Evolutionary conservation across 2,888 invertebrate genomes (phyloP).

Genomic region (Drosophila flavopinicola): DNA sequence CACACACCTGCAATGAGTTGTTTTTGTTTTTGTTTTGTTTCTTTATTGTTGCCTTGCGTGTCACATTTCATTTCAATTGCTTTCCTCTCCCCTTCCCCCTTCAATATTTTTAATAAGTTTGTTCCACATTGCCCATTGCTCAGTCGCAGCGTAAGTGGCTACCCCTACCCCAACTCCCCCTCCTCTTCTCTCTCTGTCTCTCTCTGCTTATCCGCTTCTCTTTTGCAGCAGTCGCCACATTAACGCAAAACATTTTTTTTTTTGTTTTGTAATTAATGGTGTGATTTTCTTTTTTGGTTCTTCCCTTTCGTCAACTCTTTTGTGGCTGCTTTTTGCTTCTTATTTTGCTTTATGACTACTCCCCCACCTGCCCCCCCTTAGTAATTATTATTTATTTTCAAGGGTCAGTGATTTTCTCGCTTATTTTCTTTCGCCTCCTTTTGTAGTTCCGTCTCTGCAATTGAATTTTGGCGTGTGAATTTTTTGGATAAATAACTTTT

Average conservation of each 20-base stretch:
- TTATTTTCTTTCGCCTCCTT: slow-evolving; percentile 26
- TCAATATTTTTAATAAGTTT: slow-evolving; percentile 61
- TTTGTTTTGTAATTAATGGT: slow-evolving; percentile 49
- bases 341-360: slow-evolving; percentile 11
- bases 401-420: slow-evolving; percentile 63
- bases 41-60: slow-evolving; percentile 55
- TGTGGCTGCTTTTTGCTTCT: slow-evolving; percentile 35
- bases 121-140: slow-evolving; percentile 47
- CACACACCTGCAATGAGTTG: slow-evolving; percentile 27
- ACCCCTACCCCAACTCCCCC: not conserved
- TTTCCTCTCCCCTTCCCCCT: slow-evolving; percentile 13
- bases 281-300: slow-evolving; percentile 41
- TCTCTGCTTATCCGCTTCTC: slow-evolving; percentile 2
- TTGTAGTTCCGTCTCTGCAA: slow-evolving; percentile 27
- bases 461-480: slow-evolving; percentile 61
- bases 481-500: slow-evolving; percentile 19
- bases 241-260: slow-evolving; percentile 39
- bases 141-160: slow-evolving; percentile 22
- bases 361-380: slow-evolving; percentile 4
- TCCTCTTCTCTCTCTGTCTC: not conserved
- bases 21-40: slow-evolving; percentile 8
- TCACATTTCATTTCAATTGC: slow-evolving; percentile 62
- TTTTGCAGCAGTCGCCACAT: slow-evolving; percentile 38
- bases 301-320: slow-evolving; percentile 46
- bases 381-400: slow-evolving; percentile 69